Base-by-base conservation (phyloP, 2,113 vertebrate species). In the Lamprotornis superbus region DNA sequence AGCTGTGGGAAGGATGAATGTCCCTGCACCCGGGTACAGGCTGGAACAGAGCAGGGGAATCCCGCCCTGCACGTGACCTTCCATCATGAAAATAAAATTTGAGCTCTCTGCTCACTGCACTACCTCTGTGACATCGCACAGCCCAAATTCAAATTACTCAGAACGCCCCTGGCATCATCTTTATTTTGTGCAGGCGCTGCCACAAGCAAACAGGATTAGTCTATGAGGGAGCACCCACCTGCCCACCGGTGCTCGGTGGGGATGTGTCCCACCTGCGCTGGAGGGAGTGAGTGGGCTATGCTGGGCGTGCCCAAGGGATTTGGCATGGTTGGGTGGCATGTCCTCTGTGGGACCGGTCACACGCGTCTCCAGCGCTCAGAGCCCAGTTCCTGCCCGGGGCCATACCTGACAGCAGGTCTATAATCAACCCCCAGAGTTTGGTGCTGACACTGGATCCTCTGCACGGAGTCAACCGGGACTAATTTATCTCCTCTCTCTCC, bases 381-480 rank as follows among this genome's bases (percentile, higher is more conserved):
- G 12, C n/a, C 21, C 6, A 1, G 55, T 24, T 59, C 39, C 73
- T 3, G 8, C 3, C 20, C 7, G 7, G 20, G 33, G 71, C 55
- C 85, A 1, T 89, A 99, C 98, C 99, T 98, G 97, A 93, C 97
- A 69, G 98, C 98, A 2, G 99, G 98, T 79, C 98, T 99, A 89
- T 98, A 98, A 97, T 99, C 98, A 8, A 98, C 98, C 8, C 99
- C 99, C 7, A 99, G 98, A 44, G 99, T 97, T 93, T 98, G 98
- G 63, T 99, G 98, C 85, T 99, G 99, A 82, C 98, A 97, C 92
- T 97, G 98, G 82, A 98, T 88, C 25, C 98, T 98, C 90, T 99
- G 98, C 0, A 95, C 92, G 2, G 99, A 98, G 96, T 99, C 98
- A 10, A 99, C 98, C 2, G 98, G 99, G 21, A 99, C 98, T 50